Percentiles rank a stretch among this genome's conserved stretches.
phyloP scores from a whole-genome alignment of 2,797 vertebrate genomes.

The Etheostoma nigrum region DNA sequence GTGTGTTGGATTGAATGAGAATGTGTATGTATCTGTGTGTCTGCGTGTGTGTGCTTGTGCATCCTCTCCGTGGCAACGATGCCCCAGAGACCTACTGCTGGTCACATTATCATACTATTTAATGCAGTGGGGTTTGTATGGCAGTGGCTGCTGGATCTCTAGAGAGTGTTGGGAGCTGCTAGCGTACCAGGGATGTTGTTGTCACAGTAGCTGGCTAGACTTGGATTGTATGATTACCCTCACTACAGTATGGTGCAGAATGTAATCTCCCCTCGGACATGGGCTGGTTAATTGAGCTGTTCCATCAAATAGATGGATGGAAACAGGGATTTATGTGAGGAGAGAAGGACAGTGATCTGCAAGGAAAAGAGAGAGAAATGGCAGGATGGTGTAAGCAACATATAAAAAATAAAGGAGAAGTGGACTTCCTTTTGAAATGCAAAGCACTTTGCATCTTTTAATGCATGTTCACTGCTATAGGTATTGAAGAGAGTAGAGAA shows the following conservation, averaged over 20 bases:
- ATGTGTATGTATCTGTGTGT: background rate
- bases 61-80: constrained; percentile 54
- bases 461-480: constrained; percentile 56
- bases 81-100: constrained; percentile 72
- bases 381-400: constrained; percentile 27
- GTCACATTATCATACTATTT: constrained; percentile 78
- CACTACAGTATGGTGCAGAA: constrained; percentile 65
- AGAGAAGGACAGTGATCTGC: constrained; percentile 45
- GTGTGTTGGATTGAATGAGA: constrained; percentile 1
- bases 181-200: constrained; percentile 47
- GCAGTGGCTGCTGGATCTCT: constrained; percentile 40
- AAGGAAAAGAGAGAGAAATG: constrained; percentile 34
- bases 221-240: constrained; percentile 60
- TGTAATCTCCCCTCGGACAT: constrained; percentile 68
- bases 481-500: constrained; percentile 36
- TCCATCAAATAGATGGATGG: constrained; percentile 77
- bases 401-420: constrained; percentile 24
- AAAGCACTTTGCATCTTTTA: constrained; percentile 61
- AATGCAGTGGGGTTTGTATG: constrained; percentile 63
- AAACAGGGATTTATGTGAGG: constrained; percentile 74
- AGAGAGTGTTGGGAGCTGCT: constrained; percentile 41
- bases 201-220: constrained; percentile 42
- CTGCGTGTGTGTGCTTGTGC: constrained; percentile 1
- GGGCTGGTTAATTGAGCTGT: constrained; percentile 81
- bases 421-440: constrained; percentile 69